Conservation (phyloP, 2,113 vertebrate species). For the Boleophthalmus pectinirostris region DNA sequence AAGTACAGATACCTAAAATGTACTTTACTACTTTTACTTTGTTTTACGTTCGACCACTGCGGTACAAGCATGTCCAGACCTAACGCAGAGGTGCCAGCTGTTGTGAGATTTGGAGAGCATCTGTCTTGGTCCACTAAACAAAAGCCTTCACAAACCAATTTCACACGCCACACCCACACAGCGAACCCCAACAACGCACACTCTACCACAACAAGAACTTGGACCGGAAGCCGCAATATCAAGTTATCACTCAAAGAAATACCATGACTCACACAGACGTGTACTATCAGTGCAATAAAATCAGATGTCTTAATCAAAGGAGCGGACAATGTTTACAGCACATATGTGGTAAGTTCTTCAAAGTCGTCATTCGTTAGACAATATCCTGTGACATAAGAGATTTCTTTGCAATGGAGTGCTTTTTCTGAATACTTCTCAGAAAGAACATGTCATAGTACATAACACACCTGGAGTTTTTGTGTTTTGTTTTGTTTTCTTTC, state of each 20-base stretch:
- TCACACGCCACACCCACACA: constrained; percentile 31
- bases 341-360: no score
- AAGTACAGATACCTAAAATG: no score
- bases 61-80: constrained; percentile 14
- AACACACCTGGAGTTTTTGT: no score
- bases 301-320: constrained; percentile 5
- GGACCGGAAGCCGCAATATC: constrained; percentile 22
- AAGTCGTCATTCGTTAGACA: neutral
- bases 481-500: no score
- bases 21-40: no score
- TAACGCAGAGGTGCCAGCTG: constrained; percentile 53
- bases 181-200: constrained; percentile 35
- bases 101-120: constrained; percentile 58
- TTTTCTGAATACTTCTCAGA: neutral
- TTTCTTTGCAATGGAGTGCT: neutral
- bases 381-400: neutral
- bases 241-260: constrained; percentile 10
- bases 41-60: neutral
- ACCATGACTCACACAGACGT: neutral
- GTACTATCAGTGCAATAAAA: constrained; percentile 11
- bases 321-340: neutral
- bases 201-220: constrained; percentile 33
- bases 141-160: constrained; percentile 41
- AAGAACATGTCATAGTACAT: no score
- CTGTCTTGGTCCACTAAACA: constrained; percentile 43